Evolutionary conservation across 2,113 vertebrate genomes (phyloP), one percentile per base, ranked within the genome.

Genomic region (Callocephalon fimbriatum): DNA sequence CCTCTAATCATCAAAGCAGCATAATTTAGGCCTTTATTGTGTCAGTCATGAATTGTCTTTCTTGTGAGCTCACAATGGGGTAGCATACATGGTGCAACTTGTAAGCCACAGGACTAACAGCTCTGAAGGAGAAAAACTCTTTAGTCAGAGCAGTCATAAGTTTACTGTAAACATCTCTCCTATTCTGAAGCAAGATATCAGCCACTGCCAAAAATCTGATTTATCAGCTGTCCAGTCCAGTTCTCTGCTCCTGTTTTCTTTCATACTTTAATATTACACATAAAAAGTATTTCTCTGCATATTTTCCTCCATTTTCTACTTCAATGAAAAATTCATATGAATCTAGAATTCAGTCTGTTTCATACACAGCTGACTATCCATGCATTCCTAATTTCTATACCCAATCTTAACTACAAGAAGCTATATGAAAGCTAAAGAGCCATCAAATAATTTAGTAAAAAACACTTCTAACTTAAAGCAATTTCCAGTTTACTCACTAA

Each of bases 401-500:
- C 9, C 38, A 73, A 48, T 42, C 54, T 61, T 70, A 82, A 53
- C 84, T 66, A 65, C n/a, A 79, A 81, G 59, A 50, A 78, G 27
- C 29, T 58, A 66, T 83, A 73, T 9, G 63, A 86, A 91, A 86
- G 91, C 56, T 66, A 83, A 86, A 63, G 47, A 88, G 77, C 48
- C 48, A 92, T 45, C 53, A 94, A 83, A 61, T 27, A 96, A 86
- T 95, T 94, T 74, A 91, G 13, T 48, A 47, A 95, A 88, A 84
- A 93, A 45, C 71, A 73, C 45, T 95, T 96, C 75, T 67, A 87
- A 71, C 62, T 91, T 89, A 88, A 97, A 95, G 93, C 84, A 95
- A 97, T 96, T 97, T 96, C 77, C 86, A 96, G 95, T 97, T 97
- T 97, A 95, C 51, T 94, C 86, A 93, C 35, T 87, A 93, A 81